These are phyloP conservation scores for Dysidea cf. avara DNA, from an alignment of 37 sponge, comb jelly and placozoan species.

Conservation along the genomic window DNA sequence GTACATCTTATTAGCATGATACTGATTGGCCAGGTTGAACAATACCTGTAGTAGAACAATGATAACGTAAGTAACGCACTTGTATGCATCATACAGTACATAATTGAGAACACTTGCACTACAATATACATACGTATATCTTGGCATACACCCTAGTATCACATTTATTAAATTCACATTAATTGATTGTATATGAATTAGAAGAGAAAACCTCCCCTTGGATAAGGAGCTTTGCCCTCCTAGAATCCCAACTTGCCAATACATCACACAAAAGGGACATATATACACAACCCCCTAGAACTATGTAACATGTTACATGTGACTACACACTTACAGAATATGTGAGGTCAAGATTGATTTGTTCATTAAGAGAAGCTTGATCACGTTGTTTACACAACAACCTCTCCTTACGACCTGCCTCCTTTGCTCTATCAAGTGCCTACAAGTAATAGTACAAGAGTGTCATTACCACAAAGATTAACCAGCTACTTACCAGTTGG, in stretches of 20 bases:
- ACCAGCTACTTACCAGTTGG: conserved; percentile 58
- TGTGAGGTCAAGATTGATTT: conserved; percentile 90
- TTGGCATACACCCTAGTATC: no score
- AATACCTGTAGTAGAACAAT: conserved; percentile 70
- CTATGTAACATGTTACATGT: background rate
- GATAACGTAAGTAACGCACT: background rate
- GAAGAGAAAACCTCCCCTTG: no score
- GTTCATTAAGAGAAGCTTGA: conserved; percentile 60
- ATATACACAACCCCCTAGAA: background rate
- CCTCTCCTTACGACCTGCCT: conserved; percentile 90
- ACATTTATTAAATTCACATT: no score
- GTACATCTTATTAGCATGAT: conserved; percentile 75
- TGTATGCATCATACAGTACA: background rate
- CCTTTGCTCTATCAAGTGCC: conserved; percentile 95
- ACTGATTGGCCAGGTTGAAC: conserved; percentile 91
- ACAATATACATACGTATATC: no score
- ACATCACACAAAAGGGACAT: background rate
- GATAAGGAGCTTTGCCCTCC: no score
- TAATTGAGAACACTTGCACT: no score
- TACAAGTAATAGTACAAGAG: no score
- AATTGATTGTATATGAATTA: no score
- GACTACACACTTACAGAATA: conserved; percentile 59
- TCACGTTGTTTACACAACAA: conserved; percentile 83
- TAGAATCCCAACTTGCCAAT: no score
- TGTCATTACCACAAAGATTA: no score